These are phyloP conservation scores for Camelus dromedarius DNA, from an alignment of 2,113 vertebrate genomes.

Conservation along the genomic window DNA sequence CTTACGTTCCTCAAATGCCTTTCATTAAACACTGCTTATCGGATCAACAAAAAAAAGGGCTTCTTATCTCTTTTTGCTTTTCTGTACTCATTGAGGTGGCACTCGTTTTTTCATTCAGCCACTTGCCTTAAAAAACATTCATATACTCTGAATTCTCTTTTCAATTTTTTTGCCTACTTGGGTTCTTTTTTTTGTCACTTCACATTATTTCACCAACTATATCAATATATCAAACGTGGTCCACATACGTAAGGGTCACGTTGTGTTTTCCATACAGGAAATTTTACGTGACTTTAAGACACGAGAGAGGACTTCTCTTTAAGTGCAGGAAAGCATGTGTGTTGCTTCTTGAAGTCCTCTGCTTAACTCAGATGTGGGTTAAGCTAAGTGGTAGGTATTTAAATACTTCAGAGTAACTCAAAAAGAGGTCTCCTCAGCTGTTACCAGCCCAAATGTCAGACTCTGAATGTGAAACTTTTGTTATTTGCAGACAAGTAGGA, in stretches of 20 bases:
- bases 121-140: not conserved
- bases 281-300: not conserved
- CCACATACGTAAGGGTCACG: not conserved
- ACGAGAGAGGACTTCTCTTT: not conserved
- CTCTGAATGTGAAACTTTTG: not conserved
- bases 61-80: not conserved
- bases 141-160: not conserved
- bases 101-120: not conserved
- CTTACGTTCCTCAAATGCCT: not conserved
- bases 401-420: not conserved
- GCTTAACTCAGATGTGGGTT: not conserved
- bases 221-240: not conserved
- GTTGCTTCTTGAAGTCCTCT: not conserved
- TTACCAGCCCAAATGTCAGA: not conserved
- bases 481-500: not conserved
- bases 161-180: not conserved
- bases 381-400: not conserved
- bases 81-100: not conserved
- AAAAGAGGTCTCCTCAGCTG: not conserved
- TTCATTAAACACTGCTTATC: not conserved
- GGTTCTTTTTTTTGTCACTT: not conserved
- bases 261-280: not conserved
- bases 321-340: not conserved
- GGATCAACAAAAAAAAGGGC: not conserved
- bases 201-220: not conserved